Evolutionary conservation across 2,888 invertebrate species (phyloP).

Genomic region (Chaitophorus viminalis): DNA sequence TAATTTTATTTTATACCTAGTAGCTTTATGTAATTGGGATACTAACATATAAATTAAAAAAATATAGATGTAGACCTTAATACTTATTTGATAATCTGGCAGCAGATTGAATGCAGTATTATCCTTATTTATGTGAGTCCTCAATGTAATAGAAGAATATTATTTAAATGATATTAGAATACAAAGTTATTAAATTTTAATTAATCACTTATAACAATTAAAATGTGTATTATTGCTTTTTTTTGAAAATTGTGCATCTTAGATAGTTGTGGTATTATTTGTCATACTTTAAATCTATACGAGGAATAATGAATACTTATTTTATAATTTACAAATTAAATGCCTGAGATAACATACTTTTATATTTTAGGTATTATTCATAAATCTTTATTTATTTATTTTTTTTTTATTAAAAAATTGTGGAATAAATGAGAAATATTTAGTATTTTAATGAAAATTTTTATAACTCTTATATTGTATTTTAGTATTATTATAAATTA

Average conservation of each 20-base stretch:
- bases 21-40: background rate
- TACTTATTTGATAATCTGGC: background rate
- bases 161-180: background rate
- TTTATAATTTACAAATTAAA: background rate
- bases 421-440: background rate
- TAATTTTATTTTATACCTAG: conserved; percentile 6
- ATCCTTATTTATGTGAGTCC: background rate
- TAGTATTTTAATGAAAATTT: background rate
- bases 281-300: background rate
- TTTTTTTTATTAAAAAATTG: background rate
- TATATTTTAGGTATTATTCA: background rate
- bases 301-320: background rate
- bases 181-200: background rate
- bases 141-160: background rate
- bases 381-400: background rate
- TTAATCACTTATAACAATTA: background rate
- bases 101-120: background rate
- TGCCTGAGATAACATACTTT: background rate
- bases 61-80: background rate
- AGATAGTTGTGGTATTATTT: background rate
- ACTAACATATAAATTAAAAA: conserved; percentile 14
- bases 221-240: background rate
- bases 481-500: conserved; percentile 9
- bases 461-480: background rate
- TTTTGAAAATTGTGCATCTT: background rate